Evolutionary conservation across 1,140 invertebrate species (phyloP), one percentile per base, ranked within the genome.

Genomic region (Ooceraea biroi): DNA sequence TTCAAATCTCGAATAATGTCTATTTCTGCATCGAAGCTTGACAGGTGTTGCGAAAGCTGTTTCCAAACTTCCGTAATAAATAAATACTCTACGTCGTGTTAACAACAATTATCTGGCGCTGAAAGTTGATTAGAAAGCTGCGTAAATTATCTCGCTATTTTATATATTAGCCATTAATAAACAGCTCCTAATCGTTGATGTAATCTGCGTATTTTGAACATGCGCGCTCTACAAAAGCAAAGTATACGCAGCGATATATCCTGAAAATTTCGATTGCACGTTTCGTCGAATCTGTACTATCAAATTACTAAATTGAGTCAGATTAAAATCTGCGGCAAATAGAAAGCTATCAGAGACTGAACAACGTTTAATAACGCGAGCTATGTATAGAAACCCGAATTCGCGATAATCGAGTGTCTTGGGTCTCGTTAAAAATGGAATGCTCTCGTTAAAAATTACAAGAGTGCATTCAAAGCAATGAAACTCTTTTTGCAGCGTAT

Each of bases 161-260:
- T 73, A 60, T n/a, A 41, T 61, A 36, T 74, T 61, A 46, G 14
- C 22, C 25, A 46, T 12, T 44, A 41, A 10, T 41, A 25, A 30
- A 19, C 46, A 27, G 14, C 14, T 66, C 60, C 27, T 63, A 63
- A 48, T 19, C 14, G 12, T 52, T 57, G 19, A 57, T 22, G 19
- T 73, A 58, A 50, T 77, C 10, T 41, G 22, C 22, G 17, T 27
- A 11, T 50, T 50, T 22, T 46, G 46, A 11, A 66, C 60, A 66
- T 66, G 73, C 46, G n/a, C 73, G 60, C 63, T 63, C 25, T 76
- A 48, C n/a, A 4, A 22, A 65, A 65, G n/a, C 58, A 25, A 58
- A 17, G 10, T 48, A 27, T 25, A 8, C 14, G 27, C 12, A 50
- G 3, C 1, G 22, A 36, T 7, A 7, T 36, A 36, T 36, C 7